A percentile compares a stretch with the other conserved stretches of the same genome.
phyloP scores from a whole-genome alignment of 2,888 invertebrate genomes.

The Drosophila eohydei region DNA sequence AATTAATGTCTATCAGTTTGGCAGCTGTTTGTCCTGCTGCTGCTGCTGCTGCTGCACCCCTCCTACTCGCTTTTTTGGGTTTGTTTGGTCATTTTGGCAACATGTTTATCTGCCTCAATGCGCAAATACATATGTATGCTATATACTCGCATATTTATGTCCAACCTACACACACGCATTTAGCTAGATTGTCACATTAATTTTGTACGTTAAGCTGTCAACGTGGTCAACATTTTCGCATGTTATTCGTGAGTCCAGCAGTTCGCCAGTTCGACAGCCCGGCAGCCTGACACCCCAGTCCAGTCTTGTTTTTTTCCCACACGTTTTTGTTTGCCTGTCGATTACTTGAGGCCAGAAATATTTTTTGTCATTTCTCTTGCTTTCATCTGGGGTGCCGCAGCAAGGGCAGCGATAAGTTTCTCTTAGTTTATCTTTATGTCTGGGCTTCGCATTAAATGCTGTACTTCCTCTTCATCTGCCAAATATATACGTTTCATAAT shows the following conservation, averaged over 20 bases:
- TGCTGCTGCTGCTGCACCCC: neutral
- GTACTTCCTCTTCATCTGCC: constrained; percentile 12
- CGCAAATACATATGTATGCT: constrained; percentile 45
- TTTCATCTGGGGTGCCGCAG: constrained; percentile 44
- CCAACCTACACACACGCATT: constrained; percentile 39
- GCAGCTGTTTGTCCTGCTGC: constrained; percentile 47
- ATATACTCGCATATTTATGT: constrained; percentile 45
- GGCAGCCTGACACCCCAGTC: neutral
- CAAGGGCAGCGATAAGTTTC: constrained; percentile 58
- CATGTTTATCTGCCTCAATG: constrained; percentile 72
- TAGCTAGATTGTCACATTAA: constrained; percentile 76
- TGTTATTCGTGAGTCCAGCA: constrained; percentile 50
- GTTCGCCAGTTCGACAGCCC: neutral
- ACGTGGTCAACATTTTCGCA: constrained; percentile 74
- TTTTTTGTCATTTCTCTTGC: constrained; percentile 59
- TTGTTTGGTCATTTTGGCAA: constrained; percentile 65
- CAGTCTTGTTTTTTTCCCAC: constrained; percentile 24
- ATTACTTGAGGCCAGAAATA: constrained; percentile 44
- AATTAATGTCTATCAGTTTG: constrained; percentile 65
- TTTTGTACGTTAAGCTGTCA: constrained; percentile 79
- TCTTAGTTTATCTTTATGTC: constrained; percentile 71
- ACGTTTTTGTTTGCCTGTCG: constrained; percentile 33
- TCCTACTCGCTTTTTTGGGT: neutral
- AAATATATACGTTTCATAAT: constrained; percentile 75
- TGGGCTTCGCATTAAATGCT: constrained; percentile 36